These are phyloP conservation scores for Syngnathoides biaculeatus DNA, from an alignment of 2,113 vertebrate species.

Conservation along the genomic window DNA sequence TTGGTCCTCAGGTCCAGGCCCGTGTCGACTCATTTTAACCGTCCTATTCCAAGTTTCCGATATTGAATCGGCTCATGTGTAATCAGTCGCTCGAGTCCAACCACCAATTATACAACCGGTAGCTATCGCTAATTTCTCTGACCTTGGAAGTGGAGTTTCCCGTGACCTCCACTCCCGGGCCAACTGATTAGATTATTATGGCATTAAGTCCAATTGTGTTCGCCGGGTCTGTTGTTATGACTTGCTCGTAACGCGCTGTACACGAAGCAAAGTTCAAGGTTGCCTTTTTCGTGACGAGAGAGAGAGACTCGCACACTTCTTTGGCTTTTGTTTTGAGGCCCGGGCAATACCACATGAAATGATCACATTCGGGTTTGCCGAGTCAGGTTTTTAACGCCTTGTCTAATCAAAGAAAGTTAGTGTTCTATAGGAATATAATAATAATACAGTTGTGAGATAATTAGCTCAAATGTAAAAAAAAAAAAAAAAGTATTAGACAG, in stretches of 20 bases:
- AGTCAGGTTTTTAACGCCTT: too few relatives aligned
- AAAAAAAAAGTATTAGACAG: too few relatives aligned
- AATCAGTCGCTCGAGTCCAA: slow-evolving; percentile 17
- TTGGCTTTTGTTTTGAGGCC: not conserved
- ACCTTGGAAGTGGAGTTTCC: slow-evolving; percentile 50
- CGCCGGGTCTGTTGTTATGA: slow-evolving; percentile 35
- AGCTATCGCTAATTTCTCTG: slow-evolving; percentile 44
- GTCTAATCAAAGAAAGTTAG: too few relatives aligned
- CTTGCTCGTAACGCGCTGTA: slow-evolving; percentile 23
- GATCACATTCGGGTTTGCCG: not conserved
- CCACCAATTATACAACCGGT: slow-evolving; percentile 16
- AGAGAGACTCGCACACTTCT: too few relatives aligned
- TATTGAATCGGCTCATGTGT: slow-evolving; percentile 29
- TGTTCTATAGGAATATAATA: too few relatives aligned
- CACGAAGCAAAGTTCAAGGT: slow-evolving; percentile 60
- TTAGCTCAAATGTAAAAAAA: too few relatives aligned
- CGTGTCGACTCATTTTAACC: not conserved
- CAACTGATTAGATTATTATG: slow-evolving; percentile 57
- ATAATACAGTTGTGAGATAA: too few relatives aligned
- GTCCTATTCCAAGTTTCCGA: not conserved
- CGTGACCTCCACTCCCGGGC: slow-evolving; percentile 33
- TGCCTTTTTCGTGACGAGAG: slow-evolving; percentile 23
- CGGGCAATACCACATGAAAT: not conserved
- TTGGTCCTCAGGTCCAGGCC: not conserved
- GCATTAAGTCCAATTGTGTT: slow-evolving; percentile 46